phyloP scores from a whole-genome alignment of 1,140 invertebrate species.

The Trichomalopsis sarcophagae region DNA sequence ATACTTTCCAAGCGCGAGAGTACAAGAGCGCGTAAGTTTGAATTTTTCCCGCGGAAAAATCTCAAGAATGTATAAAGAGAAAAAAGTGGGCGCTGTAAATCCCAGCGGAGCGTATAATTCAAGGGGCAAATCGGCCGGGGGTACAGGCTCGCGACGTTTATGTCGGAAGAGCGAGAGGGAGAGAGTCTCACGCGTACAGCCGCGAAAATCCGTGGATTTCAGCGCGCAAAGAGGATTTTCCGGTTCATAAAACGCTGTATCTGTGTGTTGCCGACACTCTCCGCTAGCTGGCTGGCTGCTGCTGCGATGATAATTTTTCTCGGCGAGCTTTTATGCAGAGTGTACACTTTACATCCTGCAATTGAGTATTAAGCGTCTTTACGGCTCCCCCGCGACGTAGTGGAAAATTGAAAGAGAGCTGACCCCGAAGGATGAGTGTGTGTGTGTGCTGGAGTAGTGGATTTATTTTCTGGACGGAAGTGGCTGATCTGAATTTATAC shows the following conservation, averaged over 20 bases:
- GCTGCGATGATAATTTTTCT: constrained; percentile 7
- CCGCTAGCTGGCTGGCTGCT: neutral
- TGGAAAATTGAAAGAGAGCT: constrained; percentile 31
- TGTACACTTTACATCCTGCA: neutral
- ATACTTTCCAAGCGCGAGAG: no score
- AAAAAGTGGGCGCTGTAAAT: neutral
- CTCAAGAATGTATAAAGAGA: neutral
- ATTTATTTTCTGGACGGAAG: neutral
- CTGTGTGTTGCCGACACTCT: neutral
- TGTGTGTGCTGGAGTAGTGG: no score
- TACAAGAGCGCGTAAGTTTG: neutral
- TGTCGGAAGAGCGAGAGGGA: neutral
- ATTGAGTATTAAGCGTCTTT: constrained; percentile 13
- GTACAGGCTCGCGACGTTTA: constrained; percentile 14
- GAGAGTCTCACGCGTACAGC: neutral
- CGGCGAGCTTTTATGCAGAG: neutral
- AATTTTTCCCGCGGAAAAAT: neutral
- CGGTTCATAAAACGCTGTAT: constrained; percentile 39
- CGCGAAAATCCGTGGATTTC: constrained; percentile 20
- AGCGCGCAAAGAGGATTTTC: constrained; percentile 36
- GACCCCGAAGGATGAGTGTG: neutral
- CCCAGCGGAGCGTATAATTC: neutral
- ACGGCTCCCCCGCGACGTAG: neutral
- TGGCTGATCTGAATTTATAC: neutral
- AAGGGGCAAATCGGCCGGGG: neutral